Conservation (phyloP, 1,140 invertebrate species). For the Saccostrea glomerata region DNA sequence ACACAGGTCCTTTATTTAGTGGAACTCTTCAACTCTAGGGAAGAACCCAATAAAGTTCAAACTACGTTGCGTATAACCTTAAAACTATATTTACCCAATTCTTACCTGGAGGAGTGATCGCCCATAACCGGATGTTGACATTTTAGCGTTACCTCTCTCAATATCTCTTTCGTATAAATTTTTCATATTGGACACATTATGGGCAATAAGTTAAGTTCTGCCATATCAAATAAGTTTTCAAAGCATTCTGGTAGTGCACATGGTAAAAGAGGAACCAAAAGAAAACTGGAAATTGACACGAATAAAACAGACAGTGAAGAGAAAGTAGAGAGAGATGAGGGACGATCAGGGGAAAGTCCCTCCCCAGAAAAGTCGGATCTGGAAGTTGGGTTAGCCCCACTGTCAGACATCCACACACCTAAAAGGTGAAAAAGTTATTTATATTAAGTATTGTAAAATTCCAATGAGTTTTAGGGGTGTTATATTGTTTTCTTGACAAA, state of each 20-base stretch:
- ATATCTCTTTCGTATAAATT: background rate
- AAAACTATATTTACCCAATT: too few relatives aligned
- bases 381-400: constrained; percentile 30
- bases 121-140: constrained; percentile 23
- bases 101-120: background rate
- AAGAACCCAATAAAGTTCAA: too few relatives aligned
- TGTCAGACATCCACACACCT: constrained; percentile 26
- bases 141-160: background rate
- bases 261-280: constrained; percentile 2
- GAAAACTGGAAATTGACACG: constrained; percentile 4
- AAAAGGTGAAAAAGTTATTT: constrained; percentile 26
- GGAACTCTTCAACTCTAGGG: too few relatives aligned
- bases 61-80: too few relatives aligned
- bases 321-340: background rate
- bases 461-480: background rate
- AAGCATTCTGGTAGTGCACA: background rate
- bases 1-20: too few relatives aligned
- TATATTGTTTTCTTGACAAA: background rate
- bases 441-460: background rate
- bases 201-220: constrained; percentile 11
- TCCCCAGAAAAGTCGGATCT: background rate
- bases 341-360: background rate
- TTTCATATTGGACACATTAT: background rate
- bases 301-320: background rate
- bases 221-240: background rate